phyloP scores from a whole-genome alignment of 2,888 invertebrate genomes.

The Ophonus ardosiacus region DNA sequence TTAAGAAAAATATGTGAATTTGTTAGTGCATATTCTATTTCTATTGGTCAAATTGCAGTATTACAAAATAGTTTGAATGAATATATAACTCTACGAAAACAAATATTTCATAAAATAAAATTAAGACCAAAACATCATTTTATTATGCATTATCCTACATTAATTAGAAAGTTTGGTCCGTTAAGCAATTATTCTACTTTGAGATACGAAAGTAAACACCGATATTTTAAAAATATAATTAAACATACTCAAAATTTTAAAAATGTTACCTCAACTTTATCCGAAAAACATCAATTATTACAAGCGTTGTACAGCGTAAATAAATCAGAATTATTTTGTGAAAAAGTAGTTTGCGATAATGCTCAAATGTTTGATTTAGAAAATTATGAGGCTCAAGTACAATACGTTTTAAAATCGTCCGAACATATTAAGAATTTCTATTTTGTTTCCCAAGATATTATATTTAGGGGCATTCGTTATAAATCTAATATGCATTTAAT shows the following conservation, averaged over 20 bases:
- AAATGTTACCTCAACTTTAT: conserved; percentile 52
- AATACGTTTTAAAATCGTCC: neutral
- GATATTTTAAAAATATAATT: conserved; percentile 64
- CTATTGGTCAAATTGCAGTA: conserved; percentile 24
- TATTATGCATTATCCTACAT: conserved; percentile 61
- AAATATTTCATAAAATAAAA: neutral
- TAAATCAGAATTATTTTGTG: conserved; percentile 35
- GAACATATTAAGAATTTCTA: neutral
- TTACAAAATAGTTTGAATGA: neutral
- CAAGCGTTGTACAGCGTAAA: conserved; percentile 35
- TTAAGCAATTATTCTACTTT: conserved; percentile 63
- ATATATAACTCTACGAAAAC: conserved; percentile 4
- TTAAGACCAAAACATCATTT: conserved; percentile 65
- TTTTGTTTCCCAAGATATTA: neutral
- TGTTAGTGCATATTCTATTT: neutral
- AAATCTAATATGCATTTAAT: conserved; percentile 12
- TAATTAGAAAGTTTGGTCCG: conserved; percentile 64
- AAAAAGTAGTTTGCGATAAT: conserved; percentile 27
- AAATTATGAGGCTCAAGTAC: neutral
- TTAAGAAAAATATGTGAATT: conserved; percentile 27
- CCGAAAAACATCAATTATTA: conserved; percentile 60
- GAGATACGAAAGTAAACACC: conserved; percentile 65
- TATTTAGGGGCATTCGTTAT: neutral
- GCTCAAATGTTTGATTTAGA: neutral
- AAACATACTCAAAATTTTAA: conserved; percentile 53